Conservation (phyloP, 2,797 vertebrate species). For the Pteropus rufus region DNA sequence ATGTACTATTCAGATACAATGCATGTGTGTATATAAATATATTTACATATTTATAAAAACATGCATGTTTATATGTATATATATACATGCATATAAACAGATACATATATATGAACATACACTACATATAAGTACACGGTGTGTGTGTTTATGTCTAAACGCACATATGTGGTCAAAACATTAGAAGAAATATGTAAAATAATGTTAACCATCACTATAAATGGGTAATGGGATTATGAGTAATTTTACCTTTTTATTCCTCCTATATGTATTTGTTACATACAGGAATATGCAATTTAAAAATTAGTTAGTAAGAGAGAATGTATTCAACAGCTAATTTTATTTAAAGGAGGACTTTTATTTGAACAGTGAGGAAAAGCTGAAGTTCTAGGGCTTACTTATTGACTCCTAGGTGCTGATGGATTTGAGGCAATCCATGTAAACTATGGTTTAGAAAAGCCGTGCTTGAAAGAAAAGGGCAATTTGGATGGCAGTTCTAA, state of each 20-base stretch:
- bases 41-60: background rate
- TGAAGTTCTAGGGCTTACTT: background rate
- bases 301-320: background rate
- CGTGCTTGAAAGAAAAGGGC: background rate
- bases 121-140: background rate
- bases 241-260: background rate
- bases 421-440: background rate
- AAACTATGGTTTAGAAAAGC: background rate
- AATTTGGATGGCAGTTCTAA: background rate
- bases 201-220: background rate
- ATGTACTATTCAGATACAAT: background rate
- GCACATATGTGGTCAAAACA: background rate
- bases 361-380: background rate
- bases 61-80: background rate
- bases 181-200: background rate
- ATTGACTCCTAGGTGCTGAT: background rate
- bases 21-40: background rate
- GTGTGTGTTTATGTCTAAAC: accelerated
- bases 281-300: background rate
- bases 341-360: background rate
- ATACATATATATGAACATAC: too few species aligned
- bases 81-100: accelerated
- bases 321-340: background rate
- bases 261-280: background rate
- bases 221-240: background rate